Evolutionary conservation across 2,797 vertebrate genomes (phyloP).

Genomic region (Prunella strophiata): DNA sequence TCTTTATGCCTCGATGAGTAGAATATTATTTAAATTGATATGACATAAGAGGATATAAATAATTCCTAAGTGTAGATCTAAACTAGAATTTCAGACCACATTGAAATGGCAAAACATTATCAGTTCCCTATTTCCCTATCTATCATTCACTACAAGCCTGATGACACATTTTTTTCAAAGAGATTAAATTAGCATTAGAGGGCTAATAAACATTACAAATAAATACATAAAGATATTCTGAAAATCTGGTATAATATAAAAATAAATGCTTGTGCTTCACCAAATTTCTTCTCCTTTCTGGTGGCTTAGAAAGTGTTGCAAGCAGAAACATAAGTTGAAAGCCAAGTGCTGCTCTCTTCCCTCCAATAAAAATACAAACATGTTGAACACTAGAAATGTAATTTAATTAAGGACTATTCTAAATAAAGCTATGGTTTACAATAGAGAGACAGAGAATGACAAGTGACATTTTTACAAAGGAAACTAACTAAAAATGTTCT

Average conservation of each 20-base stretch:
- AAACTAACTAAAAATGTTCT: neutral
- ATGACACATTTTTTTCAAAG: constrained; percentile 71
- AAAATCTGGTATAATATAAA: constrained; percentile 67
- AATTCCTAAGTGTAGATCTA: constrained; percentile 80
- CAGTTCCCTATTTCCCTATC: constrained; percentile 73
- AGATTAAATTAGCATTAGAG: constrained; percentile 74
- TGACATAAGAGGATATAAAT: constrained; percentile 81
- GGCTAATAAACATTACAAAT: constrained; percentile 77
- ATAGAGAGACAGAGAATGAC: neutral
- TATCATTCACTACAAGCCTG: constrained; percentile 75
- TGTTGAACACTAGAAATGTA: constrained; percentile 52
- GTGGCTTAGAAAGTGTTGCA: constrained; percentile 29
- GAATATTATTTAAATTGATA: constrained; percentile 82
- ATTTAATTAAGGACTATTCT: constrained; percentile 54
- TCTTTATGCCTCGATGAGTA: constrained; percentile 73
- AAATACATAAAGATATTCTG: constrained; percentile 72
- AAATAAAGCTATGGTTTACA: constrained; percentile 35
- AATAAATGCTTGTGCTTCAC: constrained; percentile 56
- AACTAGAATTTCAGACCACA: constrained; percentile 75
- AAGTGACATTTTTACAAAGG: neutral
- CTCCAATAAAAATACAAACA: constrained; percentile 58
- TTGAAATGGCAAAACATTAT: constrained; percentile 79
- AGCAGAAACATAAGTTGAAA: neutral
- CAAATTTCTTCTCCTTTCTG: constrained; percentile 47
- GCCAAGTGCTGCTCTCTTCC: constrained; percentile 23